These are phyloP conservation scores for Orbicella faveolata DNA, from an alignment of 64 coral and sea anemone genomes.

Conservation along the genomic window DNA sequence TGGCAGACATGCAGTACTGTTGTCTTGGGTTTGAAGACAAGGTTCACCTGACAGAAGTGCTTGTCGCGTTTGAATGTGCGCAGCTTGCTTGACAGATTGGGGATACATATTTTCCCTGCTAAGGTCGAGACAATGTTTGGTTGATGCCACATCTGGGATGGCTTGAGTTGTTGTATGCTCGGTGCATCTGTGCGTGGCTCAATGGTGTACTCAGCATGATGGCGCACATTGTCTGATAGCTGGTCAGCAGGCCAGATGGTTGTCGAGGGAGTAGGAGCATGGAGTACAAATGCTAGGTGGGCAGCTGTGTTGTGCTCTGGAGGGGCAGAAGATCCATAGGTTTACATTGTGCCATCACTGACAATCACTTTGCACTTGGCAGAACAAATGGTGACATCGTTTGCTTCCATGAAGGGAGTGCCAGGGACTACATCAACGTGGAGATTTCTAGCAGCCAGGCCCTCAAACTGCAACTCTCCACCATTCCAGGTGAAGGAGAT, in stretches of 20 bases:
- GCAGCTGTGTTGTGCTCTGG: not conserved
- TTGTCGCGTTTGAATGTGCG: conserved; percentile 32
- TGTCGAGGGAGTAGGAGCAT: not conserved
- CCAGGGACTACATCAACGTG: not conserved
- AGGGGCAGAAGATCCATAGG: not conserved
- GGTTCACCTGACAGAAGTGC: conserved; percentile 48
- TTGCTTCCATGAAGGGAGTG: conserved; percentile 55
- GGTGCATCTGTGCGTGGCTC: not conserved
- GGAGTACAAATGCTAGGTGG: not conserved
- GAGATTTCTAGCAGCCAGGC: no score
- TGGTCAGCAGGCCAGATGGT: conserved; percentile 15
- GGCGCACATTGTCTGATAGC: not conserved
- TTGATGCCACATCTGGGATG: no score
- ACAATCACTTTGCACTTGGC: conserved; percentile 32
- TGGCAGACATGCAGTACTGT: not conserved
- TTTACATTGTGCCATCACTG: not conserved
- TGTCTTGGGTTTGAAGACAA: not conserved
- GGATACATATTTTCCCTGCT: conserved; percentile 38
- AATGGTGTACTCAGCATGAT: conserved; percentile 16
- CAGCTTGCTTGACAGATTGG: conserved; percentile 29
- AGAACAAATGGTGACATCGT: conserved; percentile 32
- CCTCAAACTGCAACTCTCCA: no score
- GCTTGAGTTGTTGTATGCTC: not conserved
- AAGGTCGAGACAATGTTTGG: not conserved
- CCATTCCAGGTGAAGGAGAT: no score